These are phyloP conservation scores for Hirtodrosophila histrioides DNA, from an alignment of 2,888 invertebrate species.

Conservation along the genomic window DNA sequence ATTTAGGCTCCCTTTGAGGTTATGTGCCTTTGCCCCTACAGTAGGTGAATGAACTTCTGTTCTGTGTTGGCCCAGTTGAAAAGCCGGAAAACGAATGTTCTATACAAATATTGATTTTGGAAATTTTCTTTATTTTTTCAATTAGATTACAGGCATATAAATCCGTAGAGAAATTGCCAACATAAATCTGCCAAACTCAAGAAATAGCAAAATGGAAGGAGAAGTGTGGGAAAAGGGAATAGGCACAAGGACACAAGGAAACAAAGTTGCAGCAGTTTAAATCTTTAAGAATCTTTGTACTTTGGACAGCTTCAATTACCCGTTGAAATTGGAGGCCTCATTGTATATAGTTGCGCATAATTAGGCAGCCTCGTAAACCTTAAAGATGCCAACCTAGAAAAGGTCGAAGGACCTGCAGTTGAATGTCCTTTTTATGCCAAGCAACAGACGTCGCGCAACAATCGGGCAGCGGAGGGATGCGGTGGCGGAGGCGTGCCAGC, in stretches of 20 bases:
- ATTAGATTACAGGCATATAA: neutral
- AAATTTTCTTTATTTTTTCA: no score
- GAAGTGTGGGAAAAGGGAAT: no score
- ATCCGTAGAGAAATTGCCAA: constrained; percentile 3
- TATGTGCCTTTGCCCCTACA: constrained; percentile 7
- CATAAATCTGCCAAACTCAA: constrained; percentile 1
- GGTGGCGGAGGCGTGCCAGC: neutral
- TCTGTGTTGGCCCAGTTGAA: neutral
- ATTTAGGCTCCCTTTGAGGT: constrained; percentile 40
- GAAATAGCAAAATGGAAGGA: no score
- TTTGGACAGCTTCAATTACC: constrained; percentile 13
- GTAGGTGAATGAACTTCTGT: constrained; percentile 60
- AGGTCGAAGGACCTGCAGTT: constrained; percentile 58
- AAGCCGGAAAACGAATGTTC: neutral
- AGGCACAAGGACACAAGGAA: no score
- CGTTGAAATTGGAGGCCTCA: constrained; percentile 45
- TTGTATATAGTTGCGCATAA: constrained; percentile 28
- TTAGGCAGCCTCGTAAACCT: constrained; percentile 18
- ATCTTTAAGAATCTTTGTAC: no score
- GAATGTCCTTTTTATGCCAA: constrained; percentile 68
- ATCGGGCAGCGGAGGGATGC: neutral
- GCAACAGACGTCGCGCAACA: constrained; percentile 42
- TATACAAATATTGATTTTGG: constrained; percentile 23
- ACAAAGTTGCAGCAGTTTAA: no score
- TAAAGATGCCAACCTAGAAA: constrained; percentile 12